These are phyloP conservation scores for Vannuccia rotundouncinata DNA, from an alignment of 2,888 invertebrate genomes.

Conservation along the genomic window DNA sequence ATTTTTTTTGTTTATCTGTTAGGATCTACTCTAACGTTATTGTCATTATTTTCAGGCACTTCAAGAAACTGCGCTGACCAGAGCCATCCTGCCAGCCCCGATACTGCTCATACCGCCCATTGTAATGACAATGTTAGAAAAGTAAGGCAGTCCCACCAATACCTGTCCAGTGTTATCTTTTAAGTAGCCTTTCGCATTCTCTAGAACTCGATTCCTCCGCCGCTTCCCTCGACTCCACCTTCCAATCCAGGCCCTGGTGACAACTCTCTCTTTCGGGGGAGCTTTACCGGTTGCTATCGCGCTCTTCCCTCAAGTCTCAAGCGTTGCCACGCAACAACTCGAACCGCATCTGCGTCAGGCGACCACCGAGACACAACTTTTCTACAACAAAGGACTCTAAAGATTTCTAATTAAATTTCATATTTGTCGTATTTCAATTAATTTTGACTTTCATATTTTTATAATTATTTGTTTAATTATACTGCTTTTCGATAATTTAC, in stretches of 20 bases:
- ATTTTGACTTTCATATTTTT: too few relatives aligned
- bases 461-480: too few relatives aligned
- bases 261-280: constrained; percentile 56
- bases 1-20: neutral
- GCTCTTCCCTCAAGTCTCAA: constrained; percentile 58
- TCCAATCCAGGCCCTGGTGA: constrained; percentile 56
- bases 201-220: constrained; percentile 49
- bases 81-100: constrained; percentile 56
- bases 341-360: constrained; percentile 48
- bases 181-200: too few relatives aligned
- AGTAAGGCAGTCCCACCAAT: constrained; percentile 45
- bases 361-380: constrained; percentile 46
- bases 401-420: too few relatives aligned
- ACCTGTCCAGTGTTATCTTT: too few relatives aligned
- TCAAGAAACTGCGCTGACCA: constrained; percentile 54
- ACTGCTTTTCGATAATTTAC: too few relatives aligned
- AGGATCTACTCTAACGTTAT: neutral
- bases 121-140: constrained; percentile 55
- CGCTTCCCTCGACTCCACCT: constrained; percentile 53
- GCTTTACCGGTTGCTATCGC: constrained; percentile 59
- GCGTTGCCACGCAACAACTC: constrained; percentile 47
- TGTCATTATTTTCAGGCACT: constrained; percentile 54
- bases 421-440: too few relatives aligned
- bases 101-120: constrained; percentile 55
- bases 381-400: constrained; percentile 54